Base-by-base conservation (phyloP, 2,113 vertebrate species). In the Crocuta crocuta region DNA sequence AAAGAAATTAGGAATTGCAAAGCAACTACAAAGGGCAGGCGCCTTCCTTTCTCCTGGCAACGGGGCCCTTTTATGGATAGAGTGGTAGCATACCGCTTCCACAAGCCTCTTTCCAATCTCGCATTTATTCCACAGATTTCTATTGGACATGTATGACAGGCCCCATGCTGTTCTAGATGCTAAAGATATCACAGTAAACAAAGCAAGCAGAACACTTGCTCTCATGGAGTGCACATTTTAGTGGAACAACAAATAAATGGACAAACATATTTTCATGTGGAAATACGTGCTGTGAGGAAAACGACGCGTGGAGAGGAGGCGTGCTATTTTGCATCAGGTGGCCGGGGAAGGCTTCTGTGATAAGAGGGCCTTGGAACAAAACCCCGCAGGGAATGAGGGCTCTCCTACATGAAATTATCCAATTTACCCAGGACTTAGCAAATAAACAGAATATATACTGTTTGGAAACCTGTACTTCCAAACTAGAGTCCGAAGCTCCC, bases 191-290 rank as follows among this genome's bases (percentile, higher is more conserved):
- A 1, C 16, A 19, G 4, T 26, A 68, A 48, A 76, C 35, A 68
- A 63, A 65, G 85, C 13, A 63, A 19, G 19, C 23, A 76, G 73
- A 82, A 35, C 10, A 45, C 21, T 88, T 63, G 48, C 3, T 83
- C 48, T 66, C 2, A 0, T 2, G 24, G 45, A 10, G 10, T 21
- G 16, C 0, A 17, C 0, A 2, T 16, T 48, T 73, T 35, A 43
- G 63, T 55, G 26, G 26, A 35, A 87, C 4, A 92, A 45, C 16
- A 45, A 35, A 11, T 31, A 68, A 31, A 35, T 13, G 33, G 33
- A 50, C 24, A 50, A 31, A 78, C 9, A 24, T 13, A 88, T 58
- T 81, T 63, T 63, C 23, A 58, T 39, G 33, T 23, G 21, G 15
- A 23, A 13, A 6, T 3, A 8, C 1, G 7, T 31, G 2, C 68